These are phyloP conservation scores for Ichneumoninae sp. DNA, from an alignment of 2,888 invertebrate genomes.

Conservation along the genomic window DNA sequence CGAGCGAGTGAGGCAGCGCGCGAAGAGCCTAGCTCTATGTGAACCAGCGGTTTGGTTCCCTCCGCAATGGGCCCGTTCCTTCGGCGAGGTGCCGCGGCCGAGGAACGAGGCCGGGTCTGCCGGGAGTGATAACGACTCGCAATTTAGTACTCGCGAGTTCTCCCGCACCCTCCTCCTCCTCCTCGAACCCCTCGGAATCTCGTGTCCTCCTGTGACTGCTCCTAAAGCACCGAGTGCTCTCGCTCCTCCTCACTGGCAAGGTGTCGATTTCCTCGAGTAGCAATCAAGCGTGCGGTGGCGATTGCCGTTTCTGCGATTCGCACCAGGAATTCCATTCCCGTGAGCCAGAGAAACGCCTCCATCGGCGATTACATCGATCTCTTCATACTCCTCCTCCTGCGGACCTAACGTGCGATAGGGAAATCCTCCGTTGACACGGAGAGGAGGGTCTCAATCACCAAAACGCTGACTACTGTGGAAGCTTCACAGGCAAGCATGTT, in stretches of 20 bases:
- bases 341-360: slow-evolving; percentile 5
- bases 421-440: background rate
- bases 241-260: slow-evolving; percentile 26
- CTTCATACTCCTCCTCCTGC: background rate
- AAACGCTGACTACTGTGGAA: slow-evolving; percentile 25
- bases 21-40: background rate
- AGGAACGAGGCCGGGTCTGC: slow-evolving; percentile 60
- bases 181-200: slow-evolving; percentile 49
- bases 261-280: slow-evolving; percentile 59
- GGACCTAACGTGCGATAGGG: background rate
- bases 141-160: slow-evolving; percentile 67
- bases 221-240: slow-evolving; percentile 30
- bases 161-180: background rate
- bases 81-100: slow-evolving; percentile 46
- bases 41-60: slow-evolving; percentile 41
- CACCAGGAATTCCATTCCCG: slow-evolving; percentile 23
- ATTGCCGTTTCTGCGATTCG: slow-evolving; percentile 56
- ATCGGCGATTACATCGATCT: slow-evolving; percentile 34
- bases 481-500: slow-evolving; percentile 17
- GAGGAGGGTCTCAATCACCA: slow-evolving; percentile 19
- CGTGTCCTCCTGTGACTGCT: slow-evolving; percentile 25
- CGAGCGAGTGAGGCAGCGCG: slow-evolving; percentile 7
- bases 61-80: slow-evolving; percentile 33
- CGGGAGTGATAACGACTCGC: slow-evolving; percentile 68
- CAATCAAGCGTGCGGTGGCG: slow-evolving; percentile 53